These are phyloP conservation scores for Fregata magnificens DNA, from an alignment of 2,113 vertebrate species.

Conservation along the genomic window DNA sequence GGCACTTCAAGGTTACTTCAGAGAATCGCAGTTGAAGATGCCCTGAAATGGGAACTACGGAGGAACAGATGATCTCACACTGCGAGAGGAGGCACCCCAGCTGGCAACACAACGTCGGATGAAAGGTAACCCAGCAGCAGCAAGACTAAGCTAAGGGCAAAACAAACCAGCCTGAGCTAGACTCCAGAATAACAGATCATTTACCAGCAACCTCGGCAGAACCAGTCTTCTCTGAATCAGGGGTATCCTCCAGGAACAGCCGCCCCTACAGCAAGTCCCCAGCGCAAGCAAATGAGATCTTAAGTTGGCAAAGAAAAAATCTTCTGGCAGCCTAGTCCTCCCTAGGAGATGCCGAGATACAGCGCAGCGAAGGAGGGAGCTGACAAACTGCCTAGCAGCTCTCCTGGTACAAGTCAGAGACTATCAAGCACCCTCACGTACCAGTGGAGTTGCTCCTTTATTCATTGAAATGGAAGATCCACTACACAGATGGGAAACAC, in stretches of 20 bases:
- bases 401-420: background rate
- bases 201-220: background rate
- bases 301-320: background rate
- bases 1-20: background rate
- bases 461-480: background rate
- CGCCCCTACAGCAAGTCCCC: fast-evolving
- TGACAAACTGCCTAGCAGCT: background rate
- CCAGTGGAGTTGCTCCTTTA: background rate
- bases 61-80: background rate
- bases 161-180: background rate
- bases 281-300: background rate
- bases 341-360: background rate
- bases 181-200: background rate
- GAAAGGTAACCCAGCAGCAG: background rate
- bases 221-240: background rate
- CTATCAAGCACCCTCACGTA: background rate
- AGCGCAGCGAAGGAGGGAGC: background rate
- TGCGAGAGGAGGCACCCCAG: background rate
- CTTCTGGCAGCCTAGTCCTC: background rate
- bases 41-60: background rate
- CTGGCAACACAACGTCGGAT: fast-evolving
- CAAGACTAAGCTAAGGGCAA: background rate
- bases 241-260: background rate
- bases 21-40: background rate
- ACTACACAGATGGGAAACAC: background rate